phyloP scores from a whole-genome alignment of 2,888 invertebrate species.

The Drosophila helvetica region DNA sequence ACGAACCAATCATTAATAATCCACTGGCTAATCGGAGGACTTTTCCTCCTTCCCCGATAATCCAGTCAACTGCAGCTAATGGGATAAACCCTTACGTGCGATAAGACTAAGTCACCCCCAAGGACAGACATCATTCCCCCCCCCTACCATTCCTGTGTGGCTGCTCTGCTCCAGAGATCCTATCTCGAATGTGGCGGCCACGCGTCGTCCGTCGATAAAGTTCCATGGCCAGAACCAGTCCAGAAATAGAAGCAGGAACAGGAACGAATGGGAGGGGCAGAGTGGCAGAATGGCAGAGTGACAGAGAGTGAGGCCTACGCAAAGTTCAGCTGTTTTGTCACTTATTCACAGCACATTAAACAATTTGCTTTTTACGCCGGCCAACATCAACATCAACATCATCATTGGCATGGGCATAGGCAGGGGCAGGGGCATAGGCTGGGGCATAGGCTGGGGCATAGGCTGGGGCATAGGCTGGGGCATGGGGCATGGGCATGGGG shows the following conservation, averaged over 20 bases:
- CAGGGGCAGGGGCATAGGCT: too few relatives aligned
- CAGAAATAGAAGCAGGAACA: neutral
- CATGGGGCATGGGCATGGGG: too few relatives aligned
- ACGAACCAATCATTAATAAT: slow-evolving; percentile 60
- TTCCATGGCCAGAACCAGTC: slow-evolving; percentile 54
- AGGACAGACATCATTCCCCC: slow-evolving; percentile 20
- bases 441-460: too few relatives aligned
- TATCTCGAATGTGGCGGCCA: slow-evolving; percentile 25
- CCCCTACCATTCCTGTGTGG: slow-evolving; percentile 1
- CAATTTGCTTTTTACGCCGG: slow-evolving; percentile 81
- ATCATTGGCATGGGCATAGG: neutral
- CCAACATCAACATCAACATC: slow-evolving; percentile 65
- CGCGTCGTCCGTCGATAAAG: slow-evolving; percentile 68
- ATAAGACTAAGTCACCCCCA: slow-evolving; percentile 50
- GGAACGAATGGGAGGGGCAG: neutral
- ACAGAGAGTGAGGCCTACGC: slow-evolving; percentile 54
- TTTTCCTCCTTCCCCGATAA: neutral
- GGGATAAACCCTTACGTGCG: slow-evolving; percentile 54
- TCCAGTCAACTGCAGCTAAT: slow-evolving; percentile 61
- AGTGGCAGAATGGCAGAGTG: too few relatives aligned
- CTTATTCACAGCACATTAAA: slow-evolving; percentile 82
- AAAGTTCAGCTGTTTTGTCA: slow-evolving; percentile 79
- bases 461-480: too few relatives aligned
- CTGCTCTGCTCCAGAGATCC: neutral
- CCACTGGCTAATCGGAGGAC: slow-evolving; percentile 43